A percentile compares a stretch with the other conserved stretches of the same genome.
Conservation (phyloP, 2,797 vertebrate genomes). For the Eulemur albifrons region DNA sequence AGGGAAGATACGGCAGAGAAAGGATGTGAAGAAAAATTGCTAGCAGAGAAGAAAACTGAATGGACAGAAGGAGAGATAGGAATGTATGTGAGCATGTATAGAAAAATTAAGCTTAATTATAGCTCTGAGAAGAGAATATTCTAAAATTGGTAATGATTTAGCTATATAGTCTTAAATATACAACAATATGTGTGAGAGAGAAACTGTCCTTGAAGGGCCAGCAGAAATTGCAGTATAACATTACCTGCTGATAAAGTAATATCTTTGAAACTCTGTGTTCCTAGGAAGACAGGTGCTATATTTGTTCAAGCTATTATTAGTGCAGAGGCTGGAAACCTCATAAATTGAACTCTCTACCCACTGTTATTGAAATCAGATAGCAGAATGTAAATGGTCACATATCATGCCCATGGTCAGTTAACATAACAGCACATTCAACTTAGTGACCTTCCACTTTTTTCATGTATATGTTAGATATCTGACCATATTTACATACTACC, state of each 20-base stretch:
- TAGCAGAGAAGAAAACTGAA: constrained; percentile 11
- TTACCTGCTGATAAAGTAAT: constrained; percentile 58
- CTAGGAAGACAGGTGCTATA: constrained; percentile 50
- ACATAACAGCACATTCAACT: constrained; percentile 6
- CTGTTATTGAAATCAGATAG: constrained; percentile 34
- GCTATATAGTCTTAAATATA: not conserved
- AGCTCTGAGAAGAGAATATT: not conserved
- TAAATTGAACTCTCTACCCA: constrained; percentile 19
- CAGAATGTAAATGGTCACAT: not conserved
- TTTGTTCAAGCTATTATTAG: constrained; percentile 64
- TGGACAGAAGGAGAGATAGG: not conserved
- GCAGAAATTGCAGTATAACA: constrained; percentile 20
- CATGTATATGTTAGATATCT: not conserved
- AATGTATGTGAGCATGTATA: not conserved
- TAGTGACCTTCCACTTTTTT: constrained; percentile 12
- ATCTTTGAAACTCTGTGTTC: constrained; percentile 43
- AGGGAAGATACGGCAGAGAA: not conserved
- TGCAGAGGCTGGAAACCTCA: constrained; percentile 32
- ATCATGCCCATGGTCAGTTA: not conserved
- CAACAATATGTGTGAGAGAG: not conserved
- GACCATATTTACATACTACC: not conserved
- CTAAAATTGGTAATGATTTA: constrained; percentile 33
- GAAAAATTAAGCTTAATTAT: constrained; percentile 38
- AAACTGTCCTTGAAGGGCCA: not conserved
- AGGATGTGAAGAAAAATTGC: constrained; percentile 41